Base-by-base conservation (phyloP, 1,140 invertebrate genomes). In the Drosophila erecta region DNA sequence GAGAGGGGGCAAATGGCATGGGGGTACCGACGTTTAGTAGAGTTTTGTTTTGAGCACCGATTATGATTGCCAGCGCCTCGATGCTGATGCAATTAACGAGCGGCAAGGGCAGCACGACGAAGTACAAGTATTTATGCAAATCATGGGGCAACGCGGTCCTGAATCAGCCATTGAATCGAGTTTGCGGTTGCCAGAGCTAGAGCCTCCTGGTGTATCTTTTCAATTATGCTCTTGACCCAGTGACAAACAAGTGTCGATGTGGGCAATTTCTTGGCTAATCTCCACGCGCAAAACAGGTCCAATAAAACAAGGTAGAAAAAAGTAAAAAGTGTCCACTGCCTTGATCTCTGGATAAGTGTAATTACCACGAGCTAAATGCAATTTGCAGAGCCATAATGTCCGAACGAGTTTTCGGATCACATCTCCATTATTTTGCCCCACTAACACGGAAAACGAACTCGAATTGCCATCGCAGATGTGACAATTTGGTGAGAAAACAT, bases 181-280 rank as follows among this genome's bases (percentile, higher is more conserved):
- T 64, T 73, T 74, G 66, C 58, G 71, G 70, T 64, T 30, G 30
- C 7, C 47, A 15, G 37, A 64, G 58, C 56, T 41, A 58, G 40
- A 65, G 50, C 58, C 43, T 55, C 46, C 43, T 33, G 56, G 46
- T 40, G 62, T 56, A 77, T 65, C 35, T 15, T 38, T 38, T 69
- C n/a, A 14, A 15, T 66, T 56, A 47, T 70, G 83, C 78, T 72
- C 79, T 86, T 86, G 83, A 86, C 83, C 83, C 83, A 86, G 79
- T 87, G 55, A 61, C 79, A 83, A 62, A 20, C 49, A 51, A 70
- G 77, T 77, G 75, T 79, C 79, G 79, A 79, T 81, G 50, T 61
- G 64, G 61, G 57, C 54, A 76, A 74, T 70, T 79, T 62, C 69
- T 58, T 78, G 59, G 59, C 59, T 41, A 59, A 61, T 59, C 59